Conservation (phyloP, 1,140 invertebrate genomes). For the Drosophila tsacasi region DNA sequence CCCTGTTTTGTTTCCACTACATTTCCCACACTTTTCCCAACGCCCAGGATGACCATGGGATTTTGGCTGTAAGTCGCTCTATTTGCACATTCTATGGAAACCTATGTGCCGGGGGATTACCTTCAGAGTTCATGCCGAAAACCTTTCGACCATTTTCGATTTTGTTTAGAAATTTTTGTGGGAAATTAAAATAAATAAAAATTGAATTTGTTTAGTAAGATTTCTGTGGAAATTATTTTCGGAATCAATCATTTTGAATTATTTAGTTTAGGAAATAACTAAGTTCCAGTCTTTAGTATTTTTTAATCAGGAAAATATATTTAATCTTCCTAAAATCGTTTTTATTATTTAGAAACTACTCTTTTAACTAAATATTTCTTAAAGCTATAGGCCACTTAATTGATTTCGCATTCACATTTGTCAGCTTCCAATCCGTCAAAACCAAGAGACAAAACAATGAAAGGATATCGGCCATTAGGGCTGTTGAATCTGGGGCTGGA, state of each 20-base stretch:
- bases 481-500: conserved; percentile 19
- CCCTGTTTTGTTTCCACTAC: conserved; percentile 37
- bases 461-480: conserved; percentile 23
- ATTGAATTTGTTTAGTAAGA: neutral
- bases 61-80: conserved; percentile 32
- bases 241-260: neutral
- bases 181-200: conserved; percentile 5
- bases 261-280: neutral
- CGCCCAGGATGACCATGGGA: conserved; percentile 31
- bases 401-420: conserved; percentile 7
- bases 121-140: neutral
- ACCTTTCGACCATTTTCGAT: neutral
- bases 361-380: neutral
- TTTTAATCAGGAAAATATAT: neutral
- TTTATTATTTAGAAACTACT: no score
- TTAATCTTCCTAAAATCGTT: neutral
- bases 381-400: neutral
- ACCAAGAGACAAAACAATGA: neutral
- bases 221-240: neutral
- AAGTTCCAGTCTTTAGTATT: accelerated
- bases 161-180: neutral
- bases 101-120: neutral
- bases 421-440: conserved; percentile 6
- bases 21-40: conserved; percentile 35
- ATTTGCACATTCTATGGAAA: conserved; percentile 32